phyloP scores from a whole-genome alignment of 2,888 invertebrate genomes.

The Polydrusus tereticollis region DNA sequence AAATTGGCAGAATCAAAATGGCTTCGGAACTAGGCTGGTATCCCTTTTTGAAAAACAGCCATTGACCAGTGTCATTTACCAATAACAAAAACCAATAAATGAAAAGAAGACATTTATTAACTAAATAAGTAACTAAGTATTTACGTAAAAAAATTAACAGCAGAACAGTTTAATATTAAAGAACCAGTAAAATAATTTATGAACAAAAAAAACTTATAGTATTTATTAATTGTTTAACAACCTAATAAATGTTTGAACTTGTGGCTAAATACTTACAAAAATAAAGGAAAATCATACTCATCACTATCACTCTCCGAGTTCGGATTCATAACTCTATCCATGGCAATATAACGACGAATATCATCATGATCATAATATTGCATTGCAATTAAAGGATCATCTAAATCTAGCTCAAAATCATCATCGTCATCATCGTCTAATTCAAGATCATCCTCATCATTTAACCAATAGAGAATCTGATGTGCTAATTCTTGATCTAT shows the following conservation, averaged over 20 bases:
- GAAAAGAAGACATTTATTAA: too few relatives aligned
- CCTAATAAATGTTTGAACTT: background rate
- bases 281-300: slow-evolving; percentile 23
- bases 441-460: slow-evolving; percentile 39
- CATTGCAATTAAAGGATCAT: slow-evolving; percentile 51
- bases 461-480: slow-evolving; percentile 53
- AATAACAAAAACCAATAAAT: too few relatives aligned
- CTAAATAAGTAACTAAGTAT: too few relatives aligned
- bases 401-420: slow-evolving; percentile 41
- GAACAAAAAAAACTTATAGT: background rate
- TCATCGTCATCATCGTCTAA: slow-evolving; percentile 39
- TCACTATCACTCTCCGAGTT: slow-evolving; percentile 34
- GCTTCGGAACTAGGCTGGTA: too few relatives aligned
- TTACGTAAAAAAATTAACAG: too few relatives aligned
- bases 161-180: too few relatives aligned
- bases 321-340: slow-evolving; percentile 42
- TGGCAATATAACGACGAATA: slow-evolving; percentile 51
- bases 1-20: too few relatives aligned
- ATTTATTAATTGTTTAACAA: too few relatives aligned
- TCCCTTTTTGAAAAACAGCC: too few relatives aligned
- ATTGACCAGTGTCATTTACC: too few relatives aligned
- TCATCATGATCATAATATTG: slow-evolving; percentile 53
- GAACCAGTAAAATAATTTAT: background rate
- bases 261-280: slow-evolving; percentile 7
- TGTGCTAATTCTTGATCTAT: slow-evolving; percentile 50